phyloP scores from a whole-genome alignment of 2,113 vertebrate species.

The Conger conger region DNA sequence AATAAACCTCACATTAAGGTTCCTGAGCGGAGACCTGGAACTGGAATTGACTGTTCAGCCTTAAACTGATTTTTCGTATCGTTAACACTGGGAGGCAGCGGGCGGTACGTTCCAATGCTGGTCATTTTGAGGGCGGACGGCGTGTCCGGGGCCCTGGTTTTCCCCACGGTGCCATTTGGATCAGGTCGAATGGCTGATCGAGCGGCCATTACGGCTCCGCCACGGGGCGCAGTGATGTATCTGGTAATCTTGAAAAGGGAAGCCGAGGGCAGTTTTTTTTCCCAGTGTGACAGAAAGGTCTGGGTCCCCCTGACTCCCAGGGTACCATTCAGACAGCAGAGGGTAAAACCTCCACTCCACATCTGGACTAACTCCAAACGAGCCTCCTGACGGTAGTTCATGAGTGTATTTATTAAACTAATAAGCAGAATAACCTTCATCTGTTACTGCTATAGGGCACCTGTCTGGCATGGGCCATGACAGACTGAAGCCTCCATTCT shows the following conservation, averaged over 20 bases:
- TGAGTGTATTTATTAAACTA: conserved; percentile 14
- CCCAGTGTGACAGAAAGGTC: conserved; percentile 31
- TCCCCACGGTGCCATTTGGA: background rate
- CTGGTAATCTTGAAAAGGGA: conserved; percentile 37
- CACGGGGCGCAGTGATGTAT: conserved; percentile 38
- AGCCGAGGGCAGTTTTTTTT: conserved; percentile 45
- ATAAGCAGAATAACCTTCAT: background rate
- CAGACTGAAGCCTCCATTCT: background rate
- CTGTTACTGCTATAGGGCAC: background rate
- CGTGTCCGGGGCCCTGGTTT: background rate
- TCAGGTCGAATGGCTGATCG: conserved; percentile 39
- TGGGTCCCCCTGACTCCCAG: background rate
- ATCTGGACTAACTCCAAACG: background rate
- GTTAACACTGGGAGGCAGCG: background rate
- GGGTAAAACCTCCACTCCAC: background rate
- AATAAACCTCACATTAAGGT: background rate
- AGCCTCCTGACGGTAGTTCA: conserved; percentile 3
- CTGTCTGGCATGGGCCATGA: background rate
- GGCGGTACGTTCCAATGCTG: background rate
- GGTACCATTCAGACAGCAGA: background rate
- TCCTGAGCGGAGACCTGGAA: background rate
- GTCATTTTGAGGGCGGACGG: background rate
- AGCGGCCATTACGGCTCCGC: conserved; percentile 43
- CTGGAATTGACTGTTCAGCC: background rate
- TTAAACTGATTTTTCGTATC: background rate